These are phyloP conservation scores for Gopherus flavomarginatus DNA, from an alignment of 2,113 vertebrate genomes.

Conservation along the genomic window DNA sequence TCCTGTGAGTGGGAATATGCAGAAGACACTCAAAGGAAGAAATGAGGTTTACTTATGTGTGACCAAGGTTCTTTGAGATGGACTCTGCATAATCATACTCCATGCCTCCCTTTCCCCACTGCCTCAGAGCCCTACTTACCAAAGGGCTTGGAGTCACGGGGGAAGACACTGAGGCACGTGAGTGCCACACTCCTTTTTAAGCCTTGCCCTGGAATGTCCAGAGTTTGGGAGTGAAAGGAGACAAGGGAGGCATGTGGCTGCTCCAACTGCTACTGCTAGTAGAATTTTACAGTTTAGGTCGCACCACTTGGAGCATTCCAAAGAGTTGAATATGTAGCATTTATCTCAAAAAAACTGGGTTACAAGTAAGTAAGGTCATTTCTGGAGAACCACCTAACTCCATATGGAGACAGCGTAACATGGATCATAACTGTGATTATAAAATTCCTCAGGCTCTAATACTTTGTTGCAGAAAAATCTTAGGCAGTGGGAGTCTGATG, in stretches of 20 bases:
- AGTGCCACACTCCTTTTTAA: background rate
- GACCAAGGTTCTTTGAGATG: too few species aligned
- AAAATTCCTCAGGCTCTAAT: background rate
- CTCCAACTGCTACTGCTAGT: background rate
- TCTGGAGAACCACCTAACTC: background rate
- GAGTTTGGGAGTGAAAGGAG: background rate
- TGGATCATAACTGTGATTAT: background rate
- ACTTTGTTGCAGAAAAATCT: conserved; percentile 6
- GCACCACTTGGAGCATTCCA: background rate
- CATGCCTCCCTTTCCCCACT: background rate
- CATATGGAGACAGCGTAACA: background rate
- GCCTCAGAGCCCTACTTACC: background rate
- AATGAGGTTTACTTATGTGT: too few species aligned
- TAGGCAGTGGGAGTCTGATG: background rate
- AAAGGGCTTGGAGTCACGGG: background rate
- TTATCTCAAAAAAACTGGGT: background rate
- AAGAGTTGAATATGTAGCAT: background rate
- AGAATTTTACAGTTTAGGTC: background rate
- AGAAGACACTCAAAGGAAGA: too few species aligned
- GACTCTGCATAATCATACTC: background rate
- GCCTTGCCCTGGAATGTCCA: background rate
- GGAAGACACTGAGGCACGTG: background rate
- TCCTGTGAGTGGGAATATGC: too few species aligned
- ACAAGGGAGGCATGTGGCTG: background rate
- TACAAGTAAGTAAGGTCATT: background rate